Evolutionary conservation across 2,113 vertebrate genomes (phyloP).

Genomic region (Mionectes macconnelli): DNA sequence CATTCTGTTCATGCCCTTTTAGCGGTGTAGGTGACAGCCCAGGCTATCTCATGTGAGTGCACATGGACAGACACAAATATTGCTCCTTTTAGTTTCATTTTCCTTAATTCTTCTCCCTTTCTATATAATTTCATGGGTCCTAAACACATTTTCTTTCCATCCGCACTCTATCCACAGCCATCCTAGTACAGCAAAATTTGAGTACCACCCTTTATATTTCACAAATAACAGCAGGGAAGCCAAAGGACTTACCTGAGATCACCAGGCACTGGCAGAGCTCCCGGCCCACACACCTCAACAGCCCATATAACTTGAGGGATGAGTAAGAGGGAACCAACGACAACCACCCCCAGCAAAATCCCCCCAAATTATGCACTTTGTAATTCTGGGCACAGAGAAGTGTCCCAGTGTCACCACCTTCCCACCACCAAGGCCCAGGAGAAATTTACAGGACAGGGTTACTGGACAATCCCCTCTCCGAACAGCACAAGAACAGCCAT

Average conservation of each 20-base stretch:
- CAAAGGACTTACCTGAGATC: neutral
- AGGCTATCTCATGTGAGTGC: neutral
- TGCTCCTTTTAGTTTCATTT: neutral
- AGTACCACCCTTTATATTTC: neutral
- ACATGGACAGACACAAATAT: neutral
- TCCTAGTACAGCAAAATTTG: neutral
- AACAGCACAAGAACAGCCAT: neutral
- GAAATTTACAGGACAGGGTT: neutral
- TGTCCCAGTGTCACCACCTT: neutral
- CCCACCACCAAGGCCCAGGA: neutral
- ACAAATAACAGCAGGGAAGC: neutral
- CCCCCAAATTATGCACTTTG: fast-evolving
- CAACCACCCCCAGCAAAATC: neutral
- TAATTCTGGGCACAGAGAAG: neutral
- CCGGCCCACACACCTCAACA: neutral
- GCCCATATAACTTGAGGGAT: neutral
- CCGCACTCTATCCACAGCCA: neutral
- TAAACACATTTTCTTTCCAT: neutral
- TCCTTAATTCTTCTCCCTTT: neutral
- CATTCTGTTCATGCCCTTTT: neutral
- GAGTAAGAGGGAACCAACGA: neutral
- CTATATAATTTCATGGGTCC: neutral
- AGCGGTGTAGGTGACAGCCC: neutral
- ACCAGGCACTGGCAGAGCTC: neutral
- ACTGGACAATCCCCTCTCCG: neutral